Base-by-base conservation (phyloP, 1,140 invertebrate genomes). In the Aphidius ervi region DNA sequence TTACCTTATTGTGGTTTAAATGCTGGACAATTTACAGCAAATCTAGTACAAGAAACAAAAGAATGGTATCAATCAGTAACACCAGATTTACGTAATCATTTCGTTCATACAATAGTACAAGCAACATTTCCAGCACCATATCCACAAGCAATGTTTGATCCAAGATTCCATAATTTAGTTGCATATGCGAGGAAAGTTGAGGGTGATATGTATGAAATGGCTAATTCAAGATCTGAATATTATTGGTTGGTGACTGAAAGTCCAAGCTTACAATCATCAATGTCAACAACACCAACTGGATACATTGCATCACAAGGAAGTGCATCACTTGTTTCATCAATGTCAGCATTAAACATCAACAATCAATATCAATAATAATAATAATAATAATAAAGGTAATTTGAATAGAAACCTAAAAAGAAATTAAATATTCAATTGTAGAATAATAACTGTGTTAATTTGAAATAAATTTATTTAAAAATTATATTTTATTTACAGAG, bases 191-290 rank as follows among this genome's bases (percentile, higher is more conserved):
- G 94, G 64, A 99, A 99, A 84, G 97, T 99, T 2, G 98, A 99
- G 81, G 95, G 95, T 59, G 97, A 99, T 72, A 99, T 99, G 97
- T 99, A 98, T 76, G 95, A 98, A 79, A 92, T 93, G 86, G 97
- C 98, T 0, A 96, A 96, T 72, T 95, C 93, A 20, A 84, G 92
- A 72, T 97, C 97, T 10, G 95, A 99, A 72, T 99, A 99, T 81
- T 99, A 99, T 78, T 97, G 99, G 75, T 77, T 99, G 52, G 78
- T 99, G 20, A 98, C 98, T 0, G 97, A 99, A 72, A 99, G 77
- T 4, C 80, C 79, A 5, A 79, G 80, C 5, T 73, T 78, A 4
- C 78, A 78, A 68, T 73, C 79, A 0, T 72, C 73, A 23, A 73
- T 74, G 0, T 79, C 80, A 37, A 76, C 80, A 6, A 78, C 78